Conservation (phyloP, 2,113 vertebrate species). For the Paracanthobrama guichenoti region DNA sequence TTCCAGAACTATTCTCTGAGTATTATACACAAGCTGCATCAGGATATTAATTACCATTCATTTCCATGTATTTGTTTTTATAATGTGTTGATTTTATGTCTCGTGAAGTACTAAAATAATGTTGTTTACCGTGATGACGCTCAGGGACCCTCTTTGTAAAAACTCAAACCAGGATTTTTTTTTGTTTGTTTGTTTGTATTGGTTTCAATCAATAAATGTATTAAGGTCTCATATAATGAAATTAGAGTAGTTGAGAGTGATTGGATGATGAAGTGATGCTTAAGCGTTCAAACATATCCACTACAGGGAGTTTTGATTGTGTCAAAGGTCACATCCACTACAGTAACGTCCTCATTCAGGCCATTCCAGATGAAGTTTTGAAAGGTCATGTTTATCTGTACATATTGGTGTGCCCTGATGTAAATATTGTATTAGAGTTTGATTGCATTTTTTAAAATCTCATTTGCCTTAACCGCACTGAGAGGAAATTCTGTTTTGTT, state of each 20-base stretch:
- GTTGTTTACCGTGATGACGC: conserved; percentile 71
- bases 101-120: conserved; percentile 39
- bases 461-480: conserved; percentile 3
- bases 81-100: not conserved
- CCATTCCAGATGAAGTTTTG: not conserved
- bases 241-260: not conserved
- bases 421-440: conserved; percentile 34
- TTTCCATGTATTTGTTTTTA: conserved; percentile 31
- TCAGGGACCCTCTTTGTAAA: conserved; percentile 73
- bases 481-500: conserved; percentile 18
- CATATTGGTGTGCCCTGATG: conserved; percentile 69
- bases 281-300: not conserved
- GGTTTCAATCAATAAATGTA: conserved; percentile 4
- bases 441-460: conserved; percentile 14
- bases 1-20: conserved; percentile 52
- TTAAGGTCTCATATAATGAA: conserved; percentile 3
- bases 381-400: conserved; percentile 66
- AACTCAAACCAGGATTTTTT: conserved; percentile 38
- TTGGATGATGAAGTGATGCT: not conserved
- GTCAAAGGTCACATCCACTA: conserved; percentile 20
- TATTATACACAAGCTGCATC: conserved; percentile 59
- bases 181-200: not conserved
- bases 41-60: conserved; percentile 55
- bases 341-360: conserved; percentile 8
- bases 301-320: conserved; percentile 11